phyloP scores from a whole-genome alignment of 2,888 invertebrate genomes.

The Tanytarsus gracilentus region DNA sequence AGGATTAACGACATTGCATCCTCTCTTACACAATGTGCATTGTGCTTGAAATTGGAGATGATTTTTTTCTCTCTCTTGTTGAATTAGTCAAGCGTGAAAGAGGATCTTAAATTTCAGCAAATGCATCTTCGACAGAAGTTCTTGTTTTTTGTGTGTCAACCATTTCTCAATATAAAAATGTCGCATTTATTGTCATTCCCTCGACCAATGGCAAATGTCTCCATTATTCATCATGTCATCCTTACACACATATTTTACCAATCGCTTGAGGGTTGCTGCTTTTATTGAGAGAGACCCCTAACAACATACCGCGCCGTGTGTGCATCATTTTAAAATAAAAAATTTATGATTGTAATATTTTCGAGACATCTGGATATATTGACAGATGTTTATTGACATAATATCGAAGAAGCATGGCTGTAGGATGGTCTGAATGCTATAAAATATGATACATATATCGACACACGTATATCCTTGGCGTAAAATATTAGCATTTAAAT shows the following conservation, averaged over 20 bases:
- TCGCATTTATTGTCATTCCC: not conserved
- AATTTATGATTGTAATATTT: slow-evolving; percentile 13
- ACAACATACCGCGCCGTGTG: not conserved
- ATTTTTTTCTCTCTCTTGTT: not conserved
- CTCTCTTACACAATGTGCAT: not conserved
- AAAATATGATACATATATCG: not conserved
- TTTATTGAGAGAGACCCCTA: not conserved
- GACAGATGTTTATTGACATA: slow-evolving; percentile 28
- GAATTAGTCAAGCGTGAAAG: slow-evolving; percentile 6
- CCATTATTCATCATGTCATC: slow-evolving; percentile 2
- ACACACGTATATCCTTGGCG: slow-evolving; percentile 9
- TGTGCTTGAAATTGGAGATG: not conserved
- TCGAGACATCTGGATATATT: slow-evolving; percentile 21
- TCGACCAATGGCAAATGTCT: slow-evolving; percentile 18
- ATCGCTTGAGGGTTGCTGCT: not conserved
- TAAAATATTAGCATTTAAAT: slow-evolving; percentile 26
- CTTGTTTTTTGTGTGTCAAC: slow-evolving; percentile 7
- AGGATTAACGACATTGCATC: slow-evolving; percentile 24
- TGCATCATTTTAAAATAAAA: not conserved
- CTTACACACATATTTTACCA: not conserved
- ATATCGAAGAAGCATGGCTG: not conserved
- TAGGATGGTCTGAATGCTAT: not conserved
- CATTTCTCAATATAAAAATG: slow-evolving; percentile 15
- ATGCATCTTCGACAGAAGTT: not conserved
- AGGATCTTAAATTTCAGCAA: slow-evolving; percentile 3